Conservation (phyloP, 92 coral and sea anemone genomes). For the Heliopora coerulea region DNA sequence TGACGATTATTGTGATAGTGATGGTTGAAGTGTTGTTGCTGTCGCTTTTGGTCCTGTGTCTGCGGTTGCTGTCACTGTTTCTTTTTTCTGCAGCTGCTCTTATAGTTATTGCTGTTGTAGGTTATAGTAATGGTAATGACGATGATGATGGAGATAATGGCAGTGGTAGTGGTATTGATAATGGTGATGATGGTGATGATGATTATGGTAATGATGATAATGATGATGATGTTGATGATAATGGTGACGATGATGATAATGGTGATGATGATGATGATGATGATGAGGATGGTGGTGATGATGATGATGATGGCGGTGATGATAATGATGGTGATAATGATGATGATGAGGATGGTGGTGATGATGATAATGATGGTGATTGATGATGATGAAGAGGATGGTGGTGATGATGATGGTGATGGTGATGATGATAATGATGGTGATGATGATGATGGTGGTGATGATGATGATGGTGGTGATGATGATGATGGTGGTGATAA, state of each 20-base stretch:
- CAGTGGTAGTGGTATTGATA: slow-evolving; percentile 13
- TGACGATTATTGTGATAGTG: slow-evolving; percentile 2
- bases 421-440: not conserved
- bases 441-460: slow-evolving; percentile 26
- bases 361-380: slow-evolving; percentile 1
- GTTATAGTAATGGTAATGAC: not conserved
- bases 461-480: not conserved
- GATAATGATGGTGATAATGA: slow-evolving; percentile 9
- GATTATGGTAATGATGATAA: slow-evolving; percentile 18
- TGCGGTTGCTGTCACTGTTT: not conserved
- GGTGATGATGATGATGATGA: not conserved
- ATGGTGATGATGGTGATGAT: slow-evolving; percentile 25
- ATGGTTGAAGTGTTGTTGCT: not conserved
- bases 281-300: not conserved
- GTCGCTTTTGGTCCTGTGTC: not conserved
- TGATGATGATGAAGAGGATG: slow-evolving; percentile 17
- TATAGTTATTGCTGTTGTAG: not conserved
- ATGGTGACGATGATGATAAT: slow-evolving; percentile 25
- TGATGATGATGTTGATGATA: slow-evolving; percentile 33
- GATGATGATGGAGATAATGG: slow-evolving; percentile 13
- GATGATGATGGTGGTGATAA: slow-evolving; percentile 3
- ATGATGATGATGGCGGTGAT: slow-evolving; percentile 24
- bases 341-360: slow-evolving; percentile 23
- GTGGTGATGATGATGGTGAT: slow-evolving; percentile 15
- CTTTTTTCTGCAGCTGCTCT: not conserved